Conservation (phyloP, 2,797 vertebrate genomes). For the Gambelia wislizenii region DNA sequence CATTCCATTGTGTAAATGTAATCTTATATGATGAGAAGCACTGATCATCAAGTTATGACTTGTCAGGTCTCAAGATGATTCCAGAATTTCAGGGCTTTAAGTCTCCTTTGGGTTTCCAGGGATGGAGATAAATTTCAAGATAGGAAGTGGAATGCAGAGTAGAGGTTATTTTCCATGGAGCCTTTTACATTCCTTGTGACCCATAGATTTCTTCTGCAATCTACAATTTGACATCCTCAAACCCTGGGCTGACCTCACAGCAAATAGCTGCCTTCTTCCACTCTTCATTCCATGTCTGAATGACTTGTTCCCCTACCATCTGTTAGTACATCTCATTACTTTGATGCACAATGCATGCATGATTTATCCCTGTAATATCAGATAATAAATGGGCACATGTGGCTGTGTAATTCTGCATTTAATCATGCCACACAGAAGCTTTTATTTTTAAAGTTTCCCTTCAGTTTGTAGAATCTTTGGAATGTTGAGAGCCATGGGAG, state of each 20-base stretch:
- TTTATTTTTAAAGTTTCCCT: neutral
- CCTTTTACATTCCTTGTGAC: neutral
- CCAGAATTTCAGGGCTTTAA: neutral
- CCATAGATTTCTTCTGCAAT: too few species aligned
- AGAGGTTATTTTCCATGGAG: too few species aligned
- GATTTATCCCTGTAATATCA: neutral
- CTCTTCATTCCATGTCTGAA: neutral
- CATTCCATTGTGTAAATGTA: neutral
- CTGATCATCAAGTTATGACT: neutral
- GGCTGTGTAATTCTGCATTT: neutral
- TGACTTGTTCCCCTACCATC: neutral
- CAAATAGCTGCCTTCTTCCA: neutral
- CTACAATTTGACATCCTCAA: neutral
- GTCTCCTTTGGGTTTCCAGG: neutral
- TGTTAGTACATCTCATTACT: neutral
- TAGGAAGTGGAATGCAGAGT: neutral
- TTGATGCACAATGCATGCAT: neutral
- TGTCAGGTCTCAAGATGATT: neutral
- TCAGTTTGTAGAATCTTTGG: neutral
- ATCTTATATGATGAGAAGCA: neutral
- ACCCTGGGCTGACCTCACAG: neutral
- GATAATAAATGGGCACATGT: neutral
- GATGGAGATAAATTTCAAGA: neutral
- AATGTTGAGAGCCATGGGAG: neutral
- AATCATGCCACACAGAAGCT: neutral